Conservation (phyloP, 2,888 invertebrate species). For the Drosophila kuntzei region DNA sequence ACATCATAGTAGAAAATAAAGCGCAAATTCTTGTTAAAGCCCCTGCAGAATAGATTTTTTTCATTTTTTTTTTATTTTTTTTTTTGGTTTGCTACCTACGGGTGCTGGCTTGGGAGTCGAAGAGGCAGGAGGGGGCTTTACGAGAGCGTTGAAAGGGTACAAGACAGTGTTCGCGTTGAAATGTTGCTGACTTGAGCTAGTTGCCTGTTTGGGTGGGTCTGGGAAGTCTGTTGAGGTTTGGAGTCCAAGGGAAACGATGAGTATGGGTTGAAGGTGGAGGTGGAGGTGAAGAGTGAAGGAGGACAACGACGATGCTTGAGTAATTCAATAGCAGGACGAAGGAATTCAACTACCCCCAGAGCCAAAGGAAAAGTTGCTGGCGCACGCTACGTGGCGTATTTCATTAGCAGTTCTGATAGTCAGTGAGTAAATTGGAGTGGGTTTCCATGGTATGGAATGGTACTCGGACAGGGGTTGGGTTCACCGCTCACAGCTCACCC, state of each 20-base stretch:
- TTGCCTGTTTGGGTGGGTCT: slow-evolving; percentile 49
- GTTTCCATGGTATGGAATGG: neutral
- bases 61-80: slow-evolving; percentile 29
- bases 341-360: slow-evolving; percentile 50
- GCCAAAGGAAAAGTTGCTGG: slow-evolving; percentile 64
- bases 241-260: slow-evolving; percentile 14
- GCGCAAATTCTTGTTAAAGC: slow-evolving; percentile 76
- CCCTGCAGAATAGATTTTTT: slow-evolving; percentile 60
- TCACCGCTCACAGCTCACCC: neutral
- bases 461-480: slow-evolving; percentile 5
- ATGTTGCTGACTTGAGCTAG: slow-evolving; percentile 82
- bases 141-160: slow-evolving; percentile 76
- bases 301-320: slow-evolving; percentile 64
- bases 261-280: neutral
- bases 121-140: slow-evolving; percentile 17
- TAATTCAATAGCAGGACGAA: slow-evolving; percentile 70
- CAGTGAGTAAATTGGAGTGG: slow-evolving; percentile 35
- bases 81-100: slow-evolving; percentile 53
- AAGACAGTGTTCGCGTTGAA: slow-evolving; percentile 71
- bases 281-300: neutral
- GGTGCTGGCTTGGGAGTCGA: slow-evolving; percentile 6
- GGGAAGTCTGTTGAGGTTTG: slow-evolving; percentile 13
- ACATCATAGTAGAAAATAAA: slow-evolving; percentile 66
- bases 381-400: slow-evolving; percentile 77
- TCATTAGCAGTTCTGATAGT: slow-evolving; percentile 77